Conservation (phyloP, 2,797 vertebrate genomes). For the Sebastiscus albofasciatus region DNA sequence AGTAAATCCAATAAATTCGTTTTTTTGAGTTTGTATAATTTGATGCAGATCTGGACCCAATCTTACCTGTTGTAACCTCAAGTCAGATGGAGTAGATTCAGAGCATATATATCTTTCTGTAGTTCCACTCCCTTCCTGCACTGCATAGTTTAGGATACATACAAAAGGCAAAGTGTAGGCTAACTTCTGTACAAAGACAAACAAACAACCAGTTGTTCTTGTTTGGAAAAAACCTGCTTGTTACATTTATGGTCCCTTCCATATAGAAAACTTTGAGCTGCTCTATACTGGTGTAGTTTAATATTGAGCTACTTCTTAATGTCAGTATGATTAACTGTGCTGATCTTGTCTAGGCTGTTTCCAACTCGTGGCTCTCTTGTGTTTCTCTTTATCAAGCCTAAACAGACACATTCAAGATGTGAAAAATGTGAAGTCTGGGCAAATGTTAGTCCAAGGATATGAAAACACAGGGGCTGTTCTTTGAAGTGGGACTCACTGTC, state of each 20-base stretch:
- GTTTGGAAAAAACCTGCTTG: not conserved
- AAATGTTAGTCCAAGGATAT: not conserved
- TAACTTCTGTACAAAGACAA: no score
- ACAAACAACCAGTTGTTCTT: no score
- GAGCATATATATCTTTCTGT: no score
- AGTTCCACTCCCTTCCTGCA: no score
- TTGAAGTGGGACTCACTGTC: constrained; percentile 2
- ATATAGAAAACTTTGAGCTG: not conserved
- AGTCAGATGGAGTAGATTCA: not conserved
- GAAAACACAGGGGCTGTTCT: constrained; percentile 1
- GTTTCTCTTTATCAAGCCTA: constrained; percentile 14
- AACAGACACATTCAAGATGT: not conserved
- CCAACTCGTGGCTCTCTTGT: not conserved
- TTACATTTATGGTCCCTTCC: not conserved
- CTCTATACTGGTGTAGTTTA: not conserved
- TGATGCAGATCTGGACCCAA: not conserved
- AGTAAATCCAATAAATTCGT: no score
- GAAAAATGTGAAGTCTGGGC: not conserved
- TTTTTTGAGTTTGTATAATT: no score
- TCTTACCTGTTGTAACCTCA: not conserved
- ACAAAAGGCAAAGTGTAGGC: no score
- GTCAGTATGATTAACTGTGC: not conserved
- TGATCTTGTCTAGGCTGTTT: constrained; percentile 4
- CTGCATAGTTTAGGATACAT: no score
- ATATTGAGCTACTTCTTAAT: not conserved